Evolutionary conservation across 2,888 invertebrate species (phyloP).

Genomic region (Eilema griseolum): DNA sequence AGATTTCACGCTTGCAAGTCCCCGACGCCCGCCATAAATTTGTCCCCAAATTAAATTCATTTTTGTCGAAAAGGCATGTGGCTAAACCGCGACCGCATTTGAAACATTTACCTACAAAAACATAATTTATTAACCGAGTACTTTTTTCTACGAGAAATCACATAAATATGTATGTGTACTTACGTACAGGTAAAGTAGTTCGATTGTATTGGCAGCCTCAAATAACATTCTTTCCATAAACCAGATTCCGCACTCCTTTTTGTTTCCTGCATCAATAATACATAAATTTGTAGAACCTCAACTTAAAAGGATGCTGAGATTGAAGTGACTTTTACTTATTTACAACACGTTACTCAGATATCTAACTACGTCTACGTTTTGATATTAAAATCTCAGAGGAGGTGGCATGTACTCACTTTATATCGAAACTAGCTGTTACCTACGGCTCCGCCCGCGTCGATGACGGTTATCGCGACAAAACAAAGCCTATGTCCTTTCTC

Average conservation of each 20-base stretch:
- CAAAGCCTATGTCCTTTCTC: too few relatives aligned
- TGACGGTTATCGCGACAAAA: too few relatives aligned
- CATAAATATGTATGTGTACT: conserved; percentile 2
- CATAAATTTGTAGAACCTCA: not conserved
- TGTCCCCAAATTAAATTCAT: not conserved
- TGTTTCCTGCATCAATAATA: not conserved
- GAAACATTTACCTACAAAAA: conserved; percentile 4
- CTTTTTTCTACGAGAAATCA: not conserved
- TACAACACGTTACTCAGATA: not conserved
- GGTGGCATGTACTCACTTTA: too few relatives aligned
- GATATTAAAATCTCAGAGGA: not conserved
- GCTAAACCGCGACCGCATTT: not conserved
- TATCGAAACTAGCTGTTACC: too few relatives aligned
- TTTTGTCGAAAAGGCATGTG: not conserved
- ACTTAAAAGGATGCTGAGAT: not conserved
- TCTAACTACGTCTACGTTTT: not conserved
- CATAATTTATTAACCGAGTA: conserved; percentile 1
- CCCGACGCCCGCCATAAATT: not conserved
- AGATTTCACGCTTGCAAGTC: conserved; percentile 3
- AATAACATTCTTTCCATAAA: not conserved
- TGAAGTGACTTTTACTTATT: not conserved
- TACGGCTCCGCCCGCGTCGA: too few relatives aligned
- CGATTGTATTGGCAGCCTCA: not conserved
- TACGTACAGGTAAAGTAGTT: not conserved
- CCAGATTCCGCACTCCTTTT: not conserved